Evolutionary conservation across 2,113 vertebrate species (phyloP).

Genomic region (Nestor notabilis): DNA sequence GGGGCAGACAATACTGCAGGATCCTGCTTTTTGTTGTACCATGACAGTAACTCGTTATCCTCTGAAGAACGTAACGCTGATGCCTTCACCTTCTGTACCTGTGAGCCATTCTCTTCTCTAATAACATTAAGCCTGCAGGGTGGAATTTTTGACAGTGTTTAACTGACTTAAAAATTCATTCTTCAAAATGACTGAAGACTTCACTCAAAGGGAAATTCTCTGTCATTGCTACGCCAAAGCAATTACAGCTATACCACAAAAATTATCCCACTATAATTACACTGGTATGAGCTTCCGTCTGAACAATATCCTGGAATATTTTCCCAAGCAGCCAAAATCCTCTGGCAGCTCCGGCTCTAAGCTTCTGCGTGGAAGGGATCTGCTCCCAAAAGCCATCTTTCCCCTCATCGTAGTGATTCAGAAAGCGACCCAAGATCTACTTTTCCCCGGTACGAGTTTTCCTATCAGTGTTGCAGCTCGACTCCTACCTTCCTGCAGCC

Average conservation of each 20-base stretch:
- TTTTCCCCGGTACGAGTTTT: not conserved
- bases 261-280: rapidly evolving
- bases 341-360: not conserved
- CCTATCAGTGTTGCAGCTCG: rapidly evolving
- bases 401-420: not conserved
- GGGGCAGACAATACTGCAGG: rapidly evolving
- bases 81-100: not conserved
- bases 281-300: not conserved
- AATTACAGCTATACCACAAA: not conserved
- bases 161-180: not conserved
- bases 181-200: not conserved
- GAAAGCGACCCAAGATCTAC: rapidly evolving
- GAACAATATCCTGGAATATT: not conserved
- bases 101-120: not conserved
- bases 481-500: not conserved
- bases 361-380: not conserved
- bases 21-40: not conserved
- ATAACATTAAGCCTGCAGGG: not conserved
- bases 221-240: not conserved
- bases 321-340: not conserved
- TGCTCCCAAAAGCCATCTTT: not conserved
- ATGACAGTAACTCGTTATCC: rapidly evolving
- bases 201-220: not conserved
- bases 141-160: not conserved
- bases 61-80: not conserved